Base-by-base conservation (phyloP, 2,888 invertebrate species). In the Octodonta nipae region DNA sequence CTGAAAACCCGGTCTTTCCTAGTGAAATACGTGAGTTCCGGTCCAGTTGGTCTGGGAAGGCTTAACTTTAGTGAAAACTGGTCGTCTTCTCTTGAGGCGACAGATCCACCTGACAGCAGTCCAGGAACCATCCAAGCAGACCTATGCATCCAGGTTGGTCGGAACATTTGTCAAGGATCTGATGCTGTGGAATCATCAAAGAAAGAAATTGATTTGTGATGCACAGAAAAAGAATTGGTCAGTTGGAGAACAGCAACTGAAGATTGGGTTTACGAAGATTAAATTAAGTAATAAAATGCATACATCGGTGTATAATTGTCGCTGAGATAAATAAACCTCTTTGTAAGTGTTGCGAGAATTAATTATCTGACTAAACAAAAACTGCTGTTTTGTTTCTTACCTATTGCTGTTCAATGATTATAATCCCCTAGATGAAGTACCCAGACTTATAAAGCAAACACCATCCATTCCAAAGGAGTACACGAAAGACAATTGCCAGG, bases 91-190 rank as follows among this genome's bases (percentile, higher is more conserved):
- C 73, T 98, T 49, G 98, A 98, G 44, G 96, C 89, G 42, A 99
- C 98, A 41, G 88, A 98, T 63, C 98, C 98, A 13, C 84, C 86
- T 36, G 85, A 89, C 53, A 93, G 93, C 10, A 73, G 73, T 40
- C 95, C 96, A 36, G 98, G 98, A 42, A 95, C 95, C 38, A 93
- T 98, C 56, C 80, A 98, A 55, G 98, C 98, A 35, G 98, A 99
- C 63, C 84, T 81, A 56, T 91, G 91, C 65, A 78, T 98, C 50
- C 81, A 93, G 64, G 85, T 92, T 49, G 93, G 93, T 42, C 82
- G 96, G 51, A 98, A 98, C 67, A 89, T 98, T 52, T 77, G 88
- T 49, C 98, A 98, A 58, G 98, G 96, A 33, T 95, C 93, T 3
- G 98, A 98, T 65, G 73, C 86, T 32, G 92, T 95, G 27, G 93